A percentile compares a stretch with the other conserved stretches of the same genome.
These are phyloP conservation scores for Ammodytes dubius DNA, from an alignment of 2,113 vertebrate genomes.

Conservation along the genomic window DNA sequence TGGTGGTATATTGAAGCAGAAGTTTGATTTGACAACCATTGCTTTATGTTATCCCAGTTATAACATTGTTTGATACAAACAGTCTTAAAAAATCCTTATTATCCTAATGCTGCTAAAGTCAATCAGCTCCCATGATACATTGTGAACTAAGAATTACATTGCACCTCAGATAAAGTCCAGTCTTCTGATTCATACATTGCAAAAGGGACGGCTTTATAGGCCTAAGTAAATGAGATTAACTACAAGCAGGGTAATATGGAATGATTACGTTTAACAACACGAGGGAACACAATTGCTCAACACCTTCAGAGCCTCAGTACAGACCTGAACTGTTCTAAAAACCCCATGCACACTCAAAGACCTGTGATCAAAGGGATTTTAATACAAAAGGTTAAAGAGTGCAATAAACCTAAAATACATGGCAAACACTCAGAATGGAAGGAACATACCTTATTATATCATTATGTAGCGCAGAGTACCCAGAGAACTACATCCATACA, in stretches of 20 bases:
- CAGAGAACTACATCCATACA: neutral
- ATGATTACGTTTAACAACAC: conserved; percentile 55
- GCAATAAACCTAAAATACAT: neutral
- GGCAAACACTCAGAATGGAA: neutral
- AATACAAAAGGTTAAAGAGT: neutral
- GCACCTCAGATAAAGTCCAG: conserved; percentile 17
- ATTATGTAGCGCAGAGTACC: neutral
- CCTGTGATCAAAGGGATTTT: conserved; percentile 16
- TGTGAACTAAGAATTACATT: conserved; percentile 47
- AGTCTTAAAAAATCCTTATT: neutral
- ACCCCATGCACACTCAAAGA: neutral
- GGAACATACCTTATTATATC: neutral
- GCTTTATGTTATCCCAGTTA: neutral
- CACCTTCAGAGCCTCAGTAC: conserved; percentile 20
- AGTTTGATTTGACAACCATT: neutral
- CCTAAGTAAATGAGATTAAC: conserved; percentile 65
- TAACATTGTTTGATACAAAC: neutral
- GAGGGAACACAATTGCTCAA: conserved; percentile 43
- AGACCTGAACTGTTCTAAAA: conserved; percentile 24
- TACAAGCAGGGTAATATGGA: conserved; percentile 47
- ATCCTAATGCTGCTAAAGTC: neutral
- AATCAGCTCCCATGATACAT: neutral
- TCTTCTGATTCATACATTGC: conserved; percentile 6
- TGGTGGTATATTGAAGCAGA: neutral
- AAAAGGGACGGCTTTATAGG: conserved; percentile 27